Evolutionary conservation across 2,113 vertebrate genomes (phyloP), one percentile per base, ranked within the genome.

Genomic region (Ornithorhynchus anatinus): DNA sequence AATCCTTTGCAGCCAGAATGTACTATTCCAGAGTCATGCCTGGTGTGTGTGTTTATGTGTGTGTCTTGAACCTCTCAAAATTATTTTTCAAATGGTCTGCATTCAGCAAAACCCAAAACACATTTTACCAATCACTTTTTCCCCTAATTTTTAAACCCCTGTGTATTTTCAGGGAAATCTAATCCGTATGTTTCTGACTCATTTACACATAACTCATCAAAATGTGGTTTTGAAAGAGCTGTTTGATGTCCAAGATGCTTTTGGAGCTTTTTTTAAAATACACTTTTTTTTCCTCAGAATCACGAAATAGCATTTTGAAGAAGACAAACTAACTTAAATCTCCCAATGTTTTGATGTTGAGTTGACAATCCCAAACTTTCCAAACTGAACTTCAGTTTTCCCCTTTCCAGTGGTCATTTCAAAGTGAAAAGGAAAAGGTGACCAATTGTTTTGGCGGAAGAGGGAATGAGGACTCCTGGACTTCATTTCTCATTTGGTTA

Each of bases 231-330:
- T 25, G n/a, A 65, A 71, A 63, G 29, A 67, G 63, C 15, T 57
- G 7, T 74, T 74, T 64, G 23, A 57, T 63, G 43, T 54, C 29
- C 44, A 23, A 63, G 33, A 52, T 69, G 2, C 20, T 64, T 71
- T 43, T 12, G 39, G 12, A 12, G 20, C n/a, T 16, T 48, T 19
- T 80, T 66, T 45, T 22, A 23, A n/a, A n/a, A n/a, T n/a, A n/a
- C n/a, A n/a, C 39, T 47, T 69, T 56, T 37, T 13, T 36, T 9
- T 9, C 4, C 57, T 17, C 16, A 23, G 52, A 62, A 7, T 23
- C 11, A 43, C 11, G 58, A 51, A 65, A 14, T 59, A 19, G 27
- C 10, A 14, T 39, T 72, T 56, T 51, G 4, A 8, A 61, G 58
- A 43, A 15, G 13, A 8, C 23, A 69, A 48, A 42, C 6, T 68